Percentiles rank a stretch among this genome's conserved stretches.
Evolutionary conservation across 2,888 invertebrate species (phyloP).

Genomic region (Cosmorhoe ocellata): DNA sequence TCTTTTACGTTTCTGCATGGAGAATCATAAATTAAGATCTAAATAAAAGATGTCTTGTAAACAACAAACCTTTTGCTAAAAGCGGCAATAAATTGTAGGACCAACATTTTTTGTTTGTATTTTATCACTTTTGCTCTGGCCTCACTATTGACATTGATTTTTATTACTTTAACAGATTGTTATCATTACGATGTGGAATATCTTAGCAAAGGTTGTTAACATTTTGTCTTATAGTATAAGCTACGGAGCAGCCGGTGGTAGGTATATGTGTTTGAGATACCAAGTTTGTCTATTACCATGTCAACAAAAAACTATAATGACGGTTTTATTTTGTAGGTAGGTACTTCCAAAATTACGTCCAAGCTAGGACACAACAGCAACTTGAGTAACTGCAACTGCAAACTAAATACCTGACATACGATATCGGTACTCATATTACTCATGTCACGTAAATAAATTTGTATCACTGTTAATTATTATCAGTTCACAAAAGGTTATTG

Average conservation of each 20-base stretch:
- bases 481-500: conserved; percentile 45
- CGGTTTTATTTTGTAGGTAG: no score
- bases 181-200: conserved; percentile 31
- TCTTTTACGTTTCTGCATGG: conserved; percentile 65
- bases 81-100: conserved; percentile 70
- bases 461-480: conserved; percentile 57
- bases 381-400: no score
- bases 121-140: conserved; percentile 53
- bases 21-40: conserved; percentile 75
- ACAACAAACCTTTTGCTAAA: conserved; percentile 79
- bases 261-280: neutral
- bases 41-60: conserved; percentile 78
- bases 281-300: neutral
- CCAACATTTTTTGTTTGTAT: conserved; percentile 48
- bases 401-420: no score
- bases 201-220: conserved; percentile 10
- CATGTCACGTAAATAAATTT: conserved; percentile 31
- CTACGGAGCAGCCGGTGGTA: no score
- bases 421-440: no score
- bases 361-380: no score
- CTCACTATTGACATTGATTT: conserved; percentile 42
- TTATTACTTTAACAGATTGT: conserved; percentile 43
- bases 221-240: no score
- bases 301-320: no score
- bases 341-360: no score